These are phyloP conservation scores for Centropyge bicolor DNA, from an alignment of 2,797 vertebrate species.

Conservation along the genomic window DNA sequence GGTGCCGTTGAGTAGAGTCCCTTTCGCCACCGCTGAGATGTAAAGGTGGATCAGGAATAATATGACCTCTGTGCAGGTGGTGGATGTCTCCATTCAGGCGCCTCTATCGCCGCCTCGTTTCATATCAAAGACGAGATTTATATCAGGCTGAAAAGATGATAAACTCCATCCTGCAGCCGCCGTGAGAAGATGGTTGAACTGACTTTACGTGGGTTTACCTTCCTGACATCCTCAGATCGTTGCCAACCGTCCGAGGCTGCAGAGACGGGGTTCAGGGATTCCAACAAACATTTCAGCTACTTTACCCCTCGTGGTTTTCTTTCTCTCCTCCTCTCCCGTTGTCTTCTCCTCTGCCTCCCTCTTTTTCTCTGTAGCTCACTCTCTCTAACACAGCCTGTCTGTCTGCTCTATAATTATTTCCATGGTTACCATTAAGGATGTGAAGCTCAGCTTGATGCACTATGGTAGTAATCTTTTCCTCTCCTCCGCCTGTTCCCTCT, in stretches of 20 bases:
- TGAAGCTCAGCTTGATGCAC: slow-evolving; percentile 84
- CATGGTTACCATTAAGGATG: slow-evolving; percentile 89
- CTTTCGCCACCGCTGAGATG: not conserved
- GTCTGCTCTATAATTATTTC: slow-evolving; percentile 89
- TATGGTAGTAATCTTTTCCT: slow-evolving; percentile 79
- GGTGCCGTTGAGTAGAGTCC: slow-evolving; percentile 17
- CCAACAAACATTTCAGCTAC: slow-evolving; percentile 60
- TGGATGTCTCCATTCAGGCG: slow-evolving; percentile 3
- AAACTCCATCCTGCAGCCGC: slow-evolving; percentile 20
- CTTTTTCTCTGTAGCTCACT: slow-evolving; percentile 47
- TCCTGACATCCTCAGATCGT: slow-evolving; percentile 18
- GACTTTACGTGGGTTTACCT: slow-evolving; percentile 18
- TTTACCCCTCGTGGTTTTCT: slow-evolving; percentile 50
- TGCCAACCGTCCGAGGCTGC: slow-evolving; percentile 2
- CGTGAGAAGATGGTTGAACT: slow-evolving; percentile 6
- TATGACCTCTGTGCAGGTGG: slow-evolving; percentile 1
- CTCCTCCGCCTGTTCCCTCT: slow-evolving; percentile 64
- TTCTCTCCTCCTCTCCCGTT: slow-evolving; percentile 34
- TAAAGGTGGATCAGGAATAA: slow-evolving; percentile 9
- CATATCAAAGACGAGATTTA: not conserved
- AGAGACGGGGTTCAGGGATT: slow-evolving; percentile 46
- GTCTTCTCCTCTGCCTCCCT: slow-evolving; percentile 32
- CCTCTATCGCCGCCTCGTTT: not conserved
- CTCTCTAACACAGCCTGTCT: slow-evolving; percentile 72
- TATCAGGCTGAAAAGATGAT: not conserved